Evolutionary conservation across 2,888 invertebrate genomes (phyloP).

Genomic region (Andrena flavipes): DNA sequence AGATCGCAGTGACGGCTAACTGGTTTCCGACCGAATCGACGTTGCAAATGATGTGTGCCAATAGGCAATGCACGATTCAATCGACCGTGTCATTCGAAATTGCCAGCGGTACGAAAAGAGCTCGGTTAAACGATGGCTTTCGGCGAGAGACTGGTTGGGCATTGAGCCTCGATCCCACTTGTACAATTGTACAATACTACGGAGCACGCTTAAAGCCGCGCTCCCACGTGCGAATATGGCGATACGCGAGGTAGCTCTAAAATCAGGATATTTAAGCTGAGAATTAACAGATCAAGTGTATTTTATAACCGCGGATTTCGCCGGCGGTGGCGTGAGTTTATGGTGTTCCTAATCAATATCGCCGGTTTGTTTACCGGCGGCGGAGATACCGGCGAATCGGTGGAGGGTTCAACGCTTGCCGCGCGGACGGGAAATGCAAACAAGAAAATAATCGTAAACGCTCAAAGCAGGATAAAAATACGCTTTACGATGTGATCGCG

Average conservation of each 20-base stretch:
- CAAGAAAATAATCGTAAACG: constrained; percentile 34
- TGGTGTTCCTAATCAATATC: neutral
- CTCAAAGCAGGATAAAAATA: constrained; percentile 44
- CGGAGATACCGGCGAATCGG: neutral
- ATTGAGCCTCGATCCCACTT: neutral
- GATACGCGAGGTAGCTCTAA: no score
- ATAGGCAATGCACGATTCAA: constrained; percentile 25
- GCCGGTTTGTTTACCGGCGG: neutral
- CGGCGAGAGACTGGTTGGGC: neutral
- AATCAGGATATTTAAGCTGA: no score
- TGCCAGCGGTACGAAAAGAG: neutral
- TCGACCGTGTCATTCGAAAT: constrained; percentile 38
- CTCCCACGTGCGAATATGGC: neutral
- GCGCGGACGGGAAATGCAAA: constrained; percentile 13
- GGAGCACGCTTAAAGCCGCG: neutral
- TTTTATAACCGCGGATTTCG: no score
- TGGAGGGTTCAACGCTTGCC: constrained; percentile 21
- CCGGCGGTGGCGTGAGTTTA: neutral
- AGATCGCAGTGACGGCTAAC: constrained; percentile 22
- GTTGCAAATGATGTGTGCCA: constrained; percentile 31
- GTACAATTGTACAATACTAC: neutral
- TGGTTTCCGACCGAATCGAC: constrained; percentile 22
- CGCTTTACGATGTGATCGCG: constrained; percentile 33
- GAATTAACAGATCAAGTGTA: no score
- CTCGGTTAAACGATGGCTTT: neutral